Percentiles rank a stretch among this genome's conserved stretches.
Evolutionary conservation across 64 coral and sea anemone genomes (phyloP).

Genomic region (Montipora capricornis): DNA sequence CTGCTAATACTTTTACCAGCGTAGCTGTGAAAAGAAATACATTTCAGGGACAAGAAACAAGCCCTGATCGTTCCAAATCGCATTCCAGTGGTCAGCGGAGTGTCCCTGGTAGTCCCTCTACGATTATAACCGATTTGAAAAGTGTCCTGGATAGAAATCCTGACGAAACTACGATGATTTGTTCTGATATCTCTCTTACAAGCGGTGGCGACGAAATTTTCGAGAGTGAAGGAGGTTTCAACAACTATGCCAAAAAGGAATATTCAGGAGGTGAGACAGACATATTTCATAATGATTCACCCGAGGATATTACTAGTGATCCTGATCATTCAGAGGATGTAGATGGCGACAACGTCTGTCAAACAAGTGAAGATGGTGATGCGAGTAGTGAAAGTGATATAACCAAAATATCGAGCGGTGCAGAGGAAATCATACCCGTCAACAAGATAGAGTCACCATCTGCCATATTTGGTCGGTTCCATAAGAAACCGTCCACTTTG

Average conservation of each 20-base stretch:
- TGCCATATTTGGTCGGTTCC: constrained; percentile 7
- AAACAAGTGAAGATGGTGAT: constrained; percentile 5
- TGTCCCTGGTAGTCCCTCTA: background rate
- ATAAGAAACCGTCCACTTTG: constrained; percentile 6
- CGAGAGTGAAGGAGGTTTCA: background rate
- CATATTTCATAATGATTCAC: background rate
- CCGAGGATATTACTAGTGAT: background rate
- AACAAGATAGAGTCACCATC: background rate
- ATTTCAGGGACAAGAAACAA: background rate
- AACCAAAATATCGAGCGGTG: background rate
- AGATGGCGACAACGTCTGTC: background rate
- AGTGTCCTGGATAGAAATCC: background rate
- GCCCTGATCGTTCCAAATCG: constrained; percentile 2
- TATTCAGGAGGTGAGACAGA: constrained; percentile 3
- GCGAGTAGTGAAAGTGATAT: constrained; percentile 17
- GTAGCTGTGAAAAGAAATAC: background rate
- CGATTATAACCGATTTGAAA: background rate
- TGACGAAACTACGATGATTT: background rate
- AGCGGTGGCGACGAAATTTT: background rate
- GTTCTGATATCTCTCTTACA: background rate
- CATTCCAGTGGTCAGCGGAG: background rate
- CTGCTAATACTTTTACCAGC: background rate
- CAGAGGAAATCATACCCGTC: background rate
- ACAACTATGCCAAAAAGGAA: background rate
- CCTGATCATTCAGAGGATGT: constrained; percentile 8